Evolutionary conservation across 2,888 invertebrate species (phyloP).

Genomic region (Polydrusus cervinus): DNA sequence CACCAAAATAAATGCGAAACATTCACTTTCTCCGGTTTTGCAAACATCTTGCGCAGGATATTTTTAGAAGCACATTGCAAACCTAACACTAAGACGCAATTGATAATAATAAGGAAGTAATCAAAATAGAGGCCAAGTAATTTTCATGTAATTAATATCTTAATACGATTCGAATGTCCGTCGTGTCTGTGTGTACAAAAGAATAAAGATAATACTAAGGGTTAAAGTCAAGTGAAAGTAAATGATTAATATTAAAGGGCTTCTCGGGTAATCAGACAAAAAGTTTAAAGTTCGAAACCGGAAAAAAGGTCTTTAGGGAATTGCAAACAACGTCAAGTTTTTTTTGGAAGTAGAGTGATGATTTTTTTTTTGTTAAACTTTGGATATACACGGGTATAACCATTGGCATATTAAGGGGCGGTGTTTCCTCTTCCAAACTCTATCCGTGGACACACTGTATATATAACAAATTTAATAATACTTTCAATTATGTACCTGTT

Average conservation of each 20-base stretch:
- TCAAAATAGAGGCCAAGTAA: neutral
- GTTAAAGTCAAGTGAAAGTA: constrained; percentile 5
- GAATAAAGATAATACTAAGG: constrained; percentile 1
- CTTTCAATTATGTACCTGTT: too few relatives aligned
- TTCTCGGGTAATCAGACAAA: too few relatives aligned
- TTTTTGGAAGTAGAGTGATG: too few relatives aligned
- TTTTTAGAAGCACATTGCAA: neutral
- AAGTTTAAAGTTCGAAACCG: too few relatives aligned
- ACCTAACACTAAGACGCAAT: neutral
- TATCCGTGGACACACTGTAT: too few relatives aligned
- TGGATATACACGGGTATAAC: too few relatives aligned
- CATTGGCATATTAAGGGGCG: too few relatives aligned
- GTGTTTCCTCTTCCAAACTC: too few relatives aligned
- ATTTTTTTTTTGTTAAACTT: too few relatives aligned
- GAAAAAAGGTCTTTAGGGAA: too few relatives aligned
- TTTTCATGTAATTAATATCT: neutral
- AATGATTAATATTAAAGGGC: neutral
- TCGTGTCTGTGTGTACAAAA: constrained; percentile 2
- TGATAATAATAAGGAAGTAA: neutral
- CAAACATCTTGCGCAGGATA: constrained; percentile 8
- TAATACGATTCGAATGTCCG: neutral
- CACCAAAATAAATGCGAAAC: constrained; percentile 1
- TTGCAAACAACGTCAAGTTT: too few relatives aligned
- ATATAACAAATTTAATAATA: too few relatives aligned
- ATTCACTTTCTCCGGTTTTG: neutral